Evolutionary conservation across 2,888 invertebrate species (phyloP).

Genomic region (Heliconius aoede): DNA sequence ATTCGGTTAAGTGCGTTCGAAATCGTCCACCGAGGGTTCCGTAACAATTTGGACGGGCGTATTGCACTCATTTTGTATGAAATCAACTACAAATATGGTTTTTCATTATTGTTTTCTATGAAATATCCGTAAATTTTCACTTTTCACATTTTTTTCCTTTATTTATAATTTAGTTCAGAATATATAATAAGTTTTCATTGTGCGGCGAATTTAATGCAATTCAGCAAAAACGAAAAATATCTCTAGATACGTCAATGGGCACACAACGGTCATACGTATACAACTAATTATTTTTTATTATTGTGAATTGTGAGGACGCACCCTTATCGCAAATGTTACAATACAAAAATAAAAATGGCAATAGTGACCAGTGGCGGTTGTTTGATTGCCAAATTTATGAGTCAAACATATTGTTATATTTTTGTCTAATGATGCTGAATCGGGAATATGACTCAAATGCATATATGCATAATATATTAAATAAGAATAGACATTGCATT

Average conservation of each 20-base stretch:
- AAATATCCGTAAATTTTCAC: too few relatives aligned
- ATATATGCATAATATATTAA: constrained; percentile 39
- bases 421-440: constrained; percentile 62
- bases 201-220: too few relatives aligned
- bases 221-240: too few relatives aligned
- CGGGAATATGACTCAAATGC: constrained; percentile 57
- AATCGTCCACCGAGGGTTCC: not conserved
- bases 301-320: constrained; percentile 53
- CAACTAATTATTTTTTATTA: constrained; percentile 57
- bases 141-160: too few relatives aligned
- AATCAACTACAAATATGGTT: too few relatives aligned
- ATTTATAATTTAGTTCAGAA: too few relatives aligned
- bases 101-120: too few relatives aligned
- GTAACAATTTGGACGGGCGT: too few relatives aligned
- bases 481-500: constrained; percentile 34
- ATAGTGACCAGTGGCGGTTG: constrained; percentile 59
- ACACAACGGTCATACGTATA: not conserved
- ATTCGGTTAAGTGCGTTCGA: not conserved
- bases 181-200: too few relatives aligned
- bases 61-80: too few relatives aligned
- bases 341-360: constrained; percentile 42
- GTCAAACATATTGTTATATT: constrained; percentile 65
- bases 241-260: too few relatives aligned
- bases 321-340: constrained; percentile 45
- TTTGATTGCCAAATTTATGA: constrained; percentile 74